phyloP scores from a whole-genome alignment of 2,113 vertebrate genomes.

The Nyctibius bracteatus region DNA sequence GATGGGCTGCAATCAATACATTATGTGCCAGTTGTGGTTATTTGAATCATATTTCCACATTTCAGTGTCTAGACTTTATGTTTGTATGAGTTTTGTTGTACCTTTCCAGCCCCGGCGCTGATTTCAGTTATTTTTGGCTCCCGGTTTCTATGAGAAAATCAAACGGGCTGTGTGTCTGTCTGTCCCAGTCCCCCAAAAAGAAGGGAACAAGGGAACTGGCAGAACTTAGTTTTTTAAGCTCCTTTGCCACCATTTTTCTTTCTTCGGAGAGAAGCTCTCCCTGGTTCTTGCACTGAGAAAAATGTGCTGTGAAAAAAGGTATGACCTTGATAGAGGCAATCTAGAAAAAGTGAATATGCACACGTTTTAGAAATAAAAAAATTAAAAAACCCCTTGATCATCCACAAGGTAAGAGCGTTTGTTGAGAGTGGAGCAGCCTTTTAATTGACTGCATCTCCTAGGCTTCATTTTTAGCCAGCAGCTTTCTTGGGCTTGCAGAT shows the following conservation, averaged over 20 bases:
- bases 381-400: background rate
- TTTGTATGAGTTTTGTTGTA: slow-evolving; percentile 59
- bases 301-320: background rate
- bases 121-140: slow-evolving; percentile 63
- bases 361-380: background rate
- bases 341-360: background rate
- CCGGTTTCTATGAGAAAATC: slow-evolving; percentile 16
- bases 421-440: background rate
- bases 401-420: background rate
- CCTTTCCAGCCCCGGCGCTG: slow-evolving; percentile 49
- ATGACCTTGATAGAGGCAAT: no score
- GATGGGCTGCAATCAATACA: slow-evolving; percentile 18
- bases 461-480: background rate
- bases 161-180: slow-evolving; percentile 2
- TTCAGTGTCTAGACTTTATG: slow-evolving; percentile 61
- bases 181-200: background rate
- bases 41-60: slow-evolving; percentile 64
- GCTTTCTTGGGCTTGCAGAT: background rate
- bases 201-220: background rate
- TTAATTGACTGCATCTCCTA: background rate
- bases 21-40: slow-evolving; percentile 49
- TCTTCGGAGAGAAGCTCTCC: background rate
- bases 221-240: background rate
- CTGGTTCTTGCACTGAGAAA: background rate
- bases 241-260: background rate